These are phyloP conservation scores for Prenolepis imparis DNA, from an alignment of 2,888 invertebrate species.

Conservation along the genomic window DNA sequence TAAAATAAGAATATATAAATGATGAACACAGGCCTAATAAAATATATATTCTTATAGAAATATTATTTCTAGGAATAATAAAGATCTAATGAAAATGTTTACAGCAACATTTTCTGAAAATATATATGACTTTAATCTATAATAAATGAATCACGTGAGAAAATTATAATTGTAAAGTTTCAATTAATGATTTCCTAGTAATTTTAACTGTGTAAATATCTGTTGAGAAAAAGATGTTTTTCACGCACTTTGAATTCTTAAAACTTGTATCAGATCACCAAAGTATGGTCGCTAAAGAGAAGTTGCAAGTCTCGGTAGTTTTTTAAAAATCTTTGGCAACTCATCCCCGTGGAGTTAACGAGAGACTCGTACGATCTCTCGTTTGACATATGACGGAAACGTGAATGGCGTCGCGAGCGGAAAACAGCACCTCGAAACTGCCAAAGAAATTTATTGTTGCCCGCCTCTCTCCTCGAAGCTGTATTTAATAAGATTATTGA, in stretches of 20 bases:
- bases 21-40: not conserved
- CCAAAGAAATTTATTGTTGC: conserved; percentile 10
- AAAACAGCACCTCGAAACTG: not conserved
- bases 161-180: not conserved
- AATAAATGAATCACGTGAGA: not conserved
- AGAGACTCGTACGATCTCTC: not conserved
- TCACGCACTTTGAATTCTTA: not conserved
- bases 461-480: not conserved
- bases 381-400: not conserved
- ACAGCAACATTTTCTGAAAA: not conserved
- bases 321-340: not conserved
- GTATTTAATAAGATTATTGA: conserved; percentile 11
- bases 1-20: not conserved
- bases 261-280: not conserved
- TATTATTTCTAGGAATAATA: not conserved
- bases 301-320: not conserved
- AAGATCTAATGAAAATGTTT: not conserved
- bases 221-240: not conserved
- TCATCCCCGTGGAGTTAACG: not conserved
- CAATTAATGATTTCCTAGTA: not conserved
- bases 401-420: not conserved
- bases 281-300: not conserved
- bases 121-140: not conserved
- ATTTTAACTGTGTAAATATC: not conserved
- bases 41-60: not conserved